Evolutionary conservation across 2,113 vertebrate species (phyloP).

Genomic region (Macheiramphus alcinus): DNA sequence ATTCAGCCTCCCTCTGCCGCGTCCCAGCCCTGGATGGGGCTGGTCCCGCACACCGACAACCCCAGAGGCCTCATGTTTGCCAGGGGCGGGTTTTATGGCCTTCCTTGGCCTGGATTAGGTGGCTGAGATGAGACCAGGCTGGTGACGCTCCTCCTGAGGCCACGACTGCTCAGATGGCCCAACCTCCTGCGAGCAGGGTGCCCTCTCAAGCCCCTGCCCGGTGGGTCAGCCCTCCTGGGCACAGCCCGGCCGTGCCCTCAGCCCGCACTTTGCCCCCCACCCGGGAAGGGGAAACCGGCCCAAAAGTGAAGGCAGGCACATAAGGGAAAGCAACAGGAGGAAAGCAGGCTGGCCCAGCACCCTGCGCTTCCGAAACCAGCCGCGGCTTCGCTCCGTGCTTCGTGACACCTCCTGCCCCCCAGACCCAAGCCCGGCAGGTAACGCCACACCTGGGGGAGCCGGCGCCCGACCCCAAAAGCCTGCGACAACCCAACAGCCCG

Average conservation of each 20-base stretch:
- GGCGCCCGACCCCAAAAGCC: not conserved
- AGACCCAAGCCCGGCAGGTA: not conserved
- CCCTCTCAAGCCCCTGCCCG: not conserved
- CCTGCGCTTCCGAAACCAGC: not conserved
- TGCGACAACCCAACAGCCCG: not conserved
- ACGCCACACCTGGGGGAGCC: not conserved
- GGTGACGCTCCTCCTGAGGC: not conserved
- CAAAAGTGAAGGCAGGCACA: not conserved
- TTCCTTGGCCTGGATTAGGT: not conserved
- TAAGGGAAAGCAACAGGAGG: not conserved
- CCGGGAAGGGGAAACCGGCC: not conserved
- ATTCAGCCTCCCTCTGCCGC: accelerated
- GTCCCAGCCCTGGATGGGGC: not conserved
- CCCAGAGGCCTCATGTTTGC: not conserved
- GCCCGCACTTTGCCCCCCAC: not conserved
- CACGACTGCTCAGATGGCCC: accelerated
- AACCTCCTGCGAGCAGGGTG: not conserved
- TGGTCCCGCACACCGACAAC: accelerated
- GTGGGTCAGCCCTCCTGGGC: not conserved
- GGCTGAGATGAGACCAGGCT: not conserved
- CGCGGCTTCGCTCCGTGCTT: not conserved
- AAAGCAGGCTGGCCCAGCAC: not conserved
- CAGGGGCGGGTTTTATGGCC: not conserved
- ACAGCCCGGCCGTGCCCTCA: not conserved
- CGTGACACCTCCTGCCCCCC: not conserved